Base-by-base conservation (phyloP, 2,113 vertebrate genomes). In the Danionella cerebrum region DNA sequence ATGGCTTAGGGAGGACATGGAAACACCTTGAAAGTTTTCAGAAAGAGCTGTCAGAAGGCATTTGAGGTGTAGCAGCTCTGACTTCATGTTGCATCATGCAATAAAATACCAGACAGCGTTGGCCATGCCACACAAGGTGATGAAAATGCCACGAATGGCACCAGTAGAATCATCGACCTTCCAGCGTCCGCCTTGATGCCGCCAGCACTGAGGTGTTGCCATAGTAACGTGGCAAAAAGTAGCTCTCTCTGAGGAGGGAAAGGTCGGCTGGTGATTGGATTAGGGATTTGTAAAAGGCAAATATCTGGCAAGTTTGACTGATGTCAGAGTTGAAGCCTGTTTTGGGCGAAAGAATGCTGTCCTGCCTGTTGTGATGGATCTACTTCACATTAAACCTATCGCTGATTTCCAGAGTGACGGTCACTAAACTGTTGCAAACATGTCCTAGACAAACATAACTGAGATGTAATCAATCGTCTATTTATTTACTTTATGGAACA, bases 81-180 rank as follows among this genome's bases (percentile, higher is more conserved):
- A 57, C 68, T 16, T 13, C 48, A 71, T 29, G 13, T 71, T 71
- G 55, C 68, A 63, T 54, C 73, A 75, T 44, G 18, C 12, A 5
- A 31, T 48, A 63, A 63, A 47, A 19, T 2, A 19, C 8, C 19
- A 12, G 24, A 24, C 14, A 14, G 24, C 44, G 66, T 58, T 11
- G 58, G 60, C 33, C 7, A 62, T 44, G 39, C 11, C 29, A 41
- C 53, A 35, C 48, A 29, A 51, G 29, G 55, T 31, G 35, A 70
- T 62, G 67, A 47, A 70, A 60, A 70, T 70, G 60, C 53, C 36
- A 53, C 66, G 57, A 65, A 70, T 69, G 47, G 62, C 41, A 45
- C 25, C 29, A 42, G 38, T 42, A 69, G 31, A 36, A 35, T 42
- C 47, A 51, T 51, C 41, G 39, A 63, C 68, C 68, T 62, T 75